Evolutionary conservation across 1,140 invertebrate species (phyloP), one percentile per base, ranked within the genome.

Genomic region (Solen grandis): DNA sequence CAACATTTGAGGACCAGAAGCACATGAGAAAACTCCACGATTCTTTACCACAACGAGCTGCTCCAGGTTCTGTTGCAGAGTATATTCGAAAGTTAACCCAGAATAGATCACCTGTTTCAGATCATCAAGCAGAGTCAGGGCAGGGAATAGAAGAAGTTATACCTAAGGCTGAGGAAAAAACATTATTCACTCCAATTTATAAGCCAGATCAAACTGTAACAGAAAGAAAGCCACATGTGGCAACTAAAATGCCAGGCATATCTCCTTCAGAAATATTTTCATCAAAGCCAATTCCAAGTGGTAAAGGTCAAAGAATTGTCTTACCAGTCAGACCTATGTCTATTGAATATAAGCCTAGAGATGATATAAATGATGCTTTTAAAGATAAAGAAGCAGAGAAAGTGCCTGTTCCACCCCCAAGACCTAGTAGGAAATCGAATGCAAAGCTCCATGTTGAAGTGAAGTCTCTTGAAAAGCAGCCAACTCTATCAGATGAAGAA

Each of bases 51-150:
- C n/a, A 68, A 57, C 25, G 55, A 52, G 35, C 74, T 35, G 29
- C 62, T 14, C 62, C 62, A 54, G 74, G 74, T 19, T 77, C 74
- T 14, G 74, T 77, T 36, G 74, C 74, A 54, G 74, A 66, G n/a
- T 77, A 77, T 55, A 57, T 77, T 13, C 35, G 63, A 16, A 77
- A 68, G 68, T 22, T 77, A 41, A 68, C 74, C 5, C 73, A 63
- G 22, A 19, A 29, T 33, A 35, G 59, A n/a, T 62, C 35, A n/a
- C 14, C 54, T n/a, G 35, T 62, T 27, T 36, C 72, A 27, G 13
- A 16, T n/a, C 36, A 25, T 46, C 55, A 62, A 62, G 50, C 2
- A 1, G n/a, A 19, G n/a, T n/a, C 10, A 1, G 27, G 1, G 29
- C 41, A 27, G n/a, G 59, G 5, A 62, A 55, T 4, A 5, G 19